Evolutionary conservation across 1,140 invertebrate genomes (phyloP).

Genomic region (Anagrus nilaparvatae): DNA sequence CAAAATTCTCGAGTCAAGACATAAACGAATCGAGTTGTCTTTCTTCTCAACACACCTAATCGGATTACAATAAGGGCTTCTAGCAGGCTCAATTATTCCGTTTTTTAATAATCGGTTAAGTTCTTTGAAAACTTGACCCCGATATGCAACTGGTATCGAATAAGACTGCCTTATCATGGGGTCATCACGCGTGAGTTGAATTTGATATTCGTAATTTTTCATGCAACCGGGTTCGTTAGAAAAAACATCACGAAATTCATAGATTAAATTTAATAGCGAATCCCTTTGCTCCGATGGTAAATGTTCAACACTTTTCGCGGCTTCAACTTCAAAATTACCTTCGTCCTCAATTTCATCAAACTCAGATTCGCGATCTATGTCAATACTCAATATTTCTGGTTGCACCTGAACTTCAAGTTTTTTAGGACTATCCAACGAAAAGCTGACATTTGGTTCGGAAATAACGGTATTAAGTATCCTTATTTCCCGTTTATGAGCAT

Average conservation of each 20-base stretch:
- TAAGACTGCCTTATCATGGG: neutral
- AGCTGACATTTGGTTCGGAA: neutral
- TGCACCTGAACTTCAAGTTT: neutral
- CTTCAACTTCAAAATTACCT: neutral
- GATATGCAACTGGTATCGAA: neutral
- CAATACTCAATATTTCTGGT: neutral
- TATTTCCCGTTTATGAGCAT: neutral
- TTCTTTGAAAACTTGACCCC: neutral
- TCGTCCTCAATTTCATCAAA: neutral
- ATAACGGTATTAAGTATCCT: neutral
- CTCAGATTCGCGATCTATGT: neutral
- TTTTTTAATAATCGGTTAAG: neutral
- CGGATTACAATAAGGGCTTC: neutral
- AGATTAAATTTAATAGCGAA: neutral
- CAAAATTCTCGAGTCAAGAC: neutral
- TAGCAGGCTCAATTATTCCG: neutral
- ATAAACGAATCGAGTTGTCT: neutral
- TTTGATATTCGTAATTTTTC: neutral
- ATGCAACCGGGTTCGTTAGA: neutral
- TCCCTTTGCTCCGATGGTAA: too few species aligned
- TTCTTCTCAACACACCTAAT: neutral
- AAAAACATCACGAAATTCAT: neutral
- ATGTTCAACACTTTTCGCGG: neutral
- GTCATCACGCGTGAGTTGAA: neutral
- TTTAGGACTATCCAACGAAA: neutral